Percentiles rank a stretch among this genome's conserved stretches.
Evolutionary conservation across 2,113 vertebrate species (phyloP).

Genomic region (Picathartes gymnocephalus): DNA sequence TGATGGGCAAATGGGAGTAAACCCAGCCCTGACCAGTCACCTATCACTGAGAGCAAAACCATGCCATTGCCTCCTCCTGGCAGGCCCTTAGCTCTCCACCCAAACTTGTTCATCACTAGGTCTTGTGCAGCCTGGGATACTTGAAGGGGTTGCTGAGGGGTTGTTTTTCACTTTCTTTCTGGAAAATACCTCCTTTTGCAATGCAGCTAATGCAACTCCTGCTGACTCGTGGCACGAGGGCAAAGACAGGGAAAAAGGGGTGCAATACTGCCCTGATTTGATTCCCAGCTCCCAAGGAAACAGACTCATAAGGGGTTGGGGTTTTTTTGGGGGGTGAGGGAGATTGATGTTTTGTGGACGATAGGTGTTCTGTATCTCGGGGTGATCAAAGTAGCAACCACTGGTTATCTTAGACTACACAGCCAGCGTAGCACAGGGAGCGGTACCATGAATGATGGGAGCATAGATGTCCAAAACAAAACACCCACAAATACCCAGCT

Average conservation of each 20-base stretch:
- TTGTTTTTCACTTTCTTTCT: not conserved
- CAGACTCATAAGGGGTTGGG: too few relatives aligned
- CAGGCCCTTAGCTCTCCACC: not conserved
- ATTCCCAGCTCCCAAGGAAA: not conserved
- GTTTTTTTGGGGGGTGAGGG: rapidly evolving
- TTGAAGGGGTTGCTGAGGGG: not conserved
- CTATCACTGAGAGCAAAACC: rapidly evolving
- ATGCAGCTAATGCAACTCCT: not conserved
- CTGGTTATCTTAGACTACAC: not conserved
- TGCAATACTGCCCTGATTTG: not conserved
- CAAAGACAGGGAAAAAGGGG: not conserved
- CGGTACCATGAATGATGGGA: rapidly evolving
- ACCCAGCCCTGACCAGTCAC: not conserved
- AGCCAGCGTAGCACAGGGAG: not conserved
- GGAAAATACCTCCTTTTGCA: not conserved
- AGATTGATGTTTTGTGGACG: not conserved
- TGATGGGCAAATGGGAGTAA: not conserved
- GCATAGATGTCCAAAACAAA: not conserved
- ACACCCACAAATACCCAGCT: not conserved
- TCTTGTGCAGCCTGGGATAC: not conserved
- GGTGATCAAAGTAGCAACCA: not conserved
- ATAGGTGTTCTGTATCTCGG: not conserved
- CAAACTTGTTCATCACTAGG: rapidly evolving
- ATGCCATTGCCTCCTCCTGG: not conserved
- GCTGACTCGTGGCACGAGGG: rapidly evolving